Conservation (phyloP, 2,888 invertebrate genomes). For the Heteropelma amictum region DNA sequence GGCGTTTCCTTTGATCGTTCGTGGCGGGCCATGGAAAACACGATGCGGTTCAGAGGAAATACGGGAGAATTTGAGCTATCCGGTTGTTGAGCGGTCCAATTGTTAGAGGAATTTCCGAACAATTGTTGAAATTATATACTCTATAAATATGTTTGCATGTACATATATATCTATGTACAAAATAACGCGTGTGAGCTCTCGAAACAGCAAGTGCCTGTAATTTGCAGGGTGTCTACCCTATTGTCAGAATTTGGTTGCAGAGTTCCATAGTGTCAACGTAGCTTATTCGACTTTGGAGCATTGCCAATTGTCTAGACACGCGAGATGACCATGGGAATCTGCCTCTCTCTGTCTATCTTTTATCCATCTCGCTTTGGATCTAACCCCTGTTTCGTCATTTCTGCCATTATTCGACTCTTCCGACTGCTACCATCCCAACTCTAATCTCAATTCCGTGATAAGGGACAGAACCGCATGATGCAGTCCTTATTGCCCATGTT, state of each 20-base stretch:
- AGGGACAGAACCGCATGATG: conserved; percentile 11
- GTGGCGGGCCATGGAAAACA: too few species aligned
- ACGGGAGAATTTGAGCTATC: too few species aligned
- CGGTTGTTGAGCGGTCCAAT: too few species aligned
- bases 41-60: too few species aligned
- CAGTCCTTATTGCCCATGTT: conserved; percentile 12
- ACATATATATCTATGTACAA: too few species aligned
- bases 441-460: conserved; percentile 33
- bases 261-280: conserved; percentile 34
- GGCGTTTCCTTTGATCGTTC: too few species aligned
- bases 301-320: conserved; percentile 35
- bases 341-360: neutral
- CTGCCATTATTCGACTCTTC: neutral
- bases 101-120: too few species aligned
- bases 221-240: conserved; percentile 5
- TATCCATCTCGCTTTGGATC: neutral
- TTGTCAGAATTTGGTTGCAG: conserved; percentile 16
- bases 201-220: conserved; percentile 16
- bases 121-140: too few species aligned
- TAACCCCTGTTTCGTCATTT: neutral
- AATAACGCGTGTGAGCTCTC: conserved; percentile 6
- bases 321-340: conserved; percentile 32
- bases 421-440: neutral
- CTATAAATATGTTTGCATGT: too few species aligned
- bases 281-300: conserved; percentile 39